Base-by-base conservation (phyloP, 1,140 invertebrate species). In the Epicauta chinensis region DNA sequence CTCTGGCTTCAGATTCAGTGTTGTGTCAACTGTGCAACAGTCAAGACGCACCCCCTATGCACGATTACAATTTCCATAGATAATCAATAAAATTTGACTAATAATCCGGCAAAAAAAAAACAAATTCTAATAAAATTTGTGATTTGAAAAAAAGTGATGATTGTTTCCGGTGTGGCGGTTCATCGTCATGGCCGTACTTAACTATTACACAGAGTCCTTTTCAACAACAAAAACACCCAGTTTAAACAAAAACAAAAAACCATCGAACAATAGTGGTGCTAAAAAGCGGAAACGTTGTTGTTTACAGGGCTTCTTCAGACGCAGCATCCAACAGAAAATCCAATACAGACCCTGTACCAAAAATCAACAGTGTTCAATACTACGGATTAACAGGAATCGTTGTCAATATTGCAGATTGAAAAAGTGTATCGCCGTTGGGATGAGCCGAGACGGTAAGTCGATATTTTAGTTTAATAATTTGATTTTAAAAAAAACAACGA, bases 381-480 rank as follows among this genome's bases (percentile, higher is more conserved):
- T 97, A 47, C 81, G 93, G 60, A 95, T 96, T 75, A 97, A 97
- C 79, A 82, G 95, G 69, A 97, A 97, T 75, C 83, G 94, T 61
- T 98, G 95, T 75, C 93, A 97, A 71, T 96, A 94, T 73, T 97
- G 93, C 77, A 80, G 95, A 57, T 82, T 97, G 61, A 97, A 97
- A 77, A 97, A 97, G 81, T 98, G 95, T 78, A 93, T 97, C 70
- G 88, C 91, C 45, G 94, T 97, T 56, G 95, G 95, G 72, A 98
- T 98, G 95, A 96, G 92, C 73, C 81, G 93, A 77, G 94, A 97
- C 81, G 93, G 94, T 97, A 65, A 83, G 81, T 79, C n/a, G 12
- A 11, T 16, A 23, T 17, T 31, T 31, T 29, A 3, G 13, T 23
- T 23, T 7, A 43, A 43, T n/a, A 16, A 12, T 13, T 13, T 3